Evolutionary conservation across 2,888 invertebrate species (phyloP), one percentile per base, ranked within the genome.

Genomic region (Brachynemurus nebulosus): DNA sequence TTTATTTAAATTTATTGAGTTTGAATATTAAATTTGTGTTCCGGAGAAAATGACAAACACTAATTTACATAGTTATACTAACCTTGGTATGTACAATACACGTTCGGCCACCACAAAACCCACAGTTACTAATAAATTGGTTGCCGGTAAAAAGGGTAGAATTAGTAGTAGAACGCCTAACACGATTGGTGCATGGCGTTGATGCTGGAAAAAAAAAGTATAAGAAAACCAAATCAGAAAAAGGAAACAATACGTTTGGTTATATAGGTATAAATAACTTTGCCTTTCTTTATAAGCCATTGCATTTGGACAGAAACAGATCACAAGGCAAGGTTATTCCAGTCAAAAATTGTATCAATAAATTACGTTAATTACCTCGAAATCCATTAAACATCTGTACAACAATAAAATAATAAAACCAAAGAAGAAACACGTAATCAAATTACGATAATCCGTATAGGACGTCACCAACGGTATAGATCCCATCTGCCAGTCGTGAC

Each of bases 401-500:
- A 73, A 71, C 36, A 82, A 64, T 2, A 78, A 65, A 20, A 78
- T 55, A 41, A 77, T 66, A 6, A 77, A 66, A 12, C 74, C 69
- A 48, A 80, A 70, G 47, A 83, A 79, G 14, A 78, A 69, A 51
- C 76, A 72, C 0, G 86, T 82, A 46, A 80, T 72, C 45, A 85
- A 57, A 63, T 86, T 88, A 53, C 88, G 68, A 2, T 70, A 68
- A 59, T 89, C 89, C 55, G 72, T 71, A 12, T 78, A 62, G 34
- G 76, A 74, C 40, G 81, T 77, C 52, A 90, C 71, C 47, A 88
- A 68, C 17, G 86, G 85, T 48, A 90, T 78, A 11, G 86, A 86
- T 5, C 85, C 86, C 80, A 86, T 83, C 67, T 89, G 88, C 89
- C 89, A 90, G 63, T 90, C 90, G 59, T 89, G 88, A 53, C 84